Percentiles rank a stretch among this genome's conserved stretches.
Evolutionary conservation across 2,113 vertebrate species (phyloP).

Genomic region (Bos indicus): DNA sequence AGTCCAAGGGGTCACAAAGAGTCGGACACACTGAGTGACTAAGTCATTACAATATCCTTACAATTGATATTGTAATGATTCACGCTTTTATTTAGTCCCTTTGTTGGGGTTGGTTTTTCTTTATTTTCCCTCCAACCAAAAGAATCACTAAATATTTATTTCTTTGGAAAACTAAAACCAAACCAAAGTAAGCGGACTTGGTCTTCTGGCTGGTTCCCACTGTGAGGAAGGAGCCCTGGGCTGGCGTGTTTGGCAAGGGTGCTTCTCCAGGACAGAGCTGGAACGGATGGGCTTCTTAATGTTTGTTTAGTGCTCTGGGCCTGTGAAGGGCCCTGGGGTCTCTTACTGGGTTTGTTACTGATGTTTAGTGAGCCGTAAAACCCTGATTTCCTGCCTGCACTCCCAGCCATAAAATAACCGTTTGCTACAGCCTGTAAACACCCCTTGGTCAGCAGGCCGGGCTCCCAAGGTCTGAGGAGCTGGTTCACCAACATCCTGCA

Average conservation of each 20-base stretch:
- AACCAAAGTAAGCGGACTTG: background rate
- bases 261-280: background rate
- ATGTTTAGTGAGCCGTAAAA: conserved; percentile 39
- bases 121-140: background rate
- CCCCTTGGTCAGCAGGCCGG: background rate
- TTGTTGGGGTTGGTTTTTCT: background rate
- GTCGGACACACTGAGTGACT: background rate
- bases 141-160: background rate
- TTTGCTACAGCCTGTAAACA: conserved; percentile 14
- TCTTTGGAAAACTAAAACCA: background rate
- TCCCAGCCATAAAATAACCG: background rate
- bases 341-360: background rate
- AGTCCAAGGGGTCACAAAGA: background rate
- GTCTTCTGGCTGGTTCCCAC: background rate
- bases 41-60: background rate
- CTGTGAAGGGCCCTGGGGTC: background rate
- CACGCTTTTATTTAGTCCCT: background rate
- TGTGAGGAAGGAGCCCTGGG: too few species aligned
- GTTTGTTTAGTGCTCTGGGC: background rate
- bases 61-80: background rate
- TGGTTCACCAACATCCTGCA: background rate
- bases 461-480: background rate
- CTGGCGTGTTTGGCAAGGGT: fast-evolving
- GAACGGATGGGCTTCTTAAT: fast-evolving
- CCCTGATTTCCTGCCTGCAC: conserved; percentile 12